Evolutionary conservation across 2,888 invertebrate species (phyloP).

Genomic region (Drosophila testacea): DNA sequence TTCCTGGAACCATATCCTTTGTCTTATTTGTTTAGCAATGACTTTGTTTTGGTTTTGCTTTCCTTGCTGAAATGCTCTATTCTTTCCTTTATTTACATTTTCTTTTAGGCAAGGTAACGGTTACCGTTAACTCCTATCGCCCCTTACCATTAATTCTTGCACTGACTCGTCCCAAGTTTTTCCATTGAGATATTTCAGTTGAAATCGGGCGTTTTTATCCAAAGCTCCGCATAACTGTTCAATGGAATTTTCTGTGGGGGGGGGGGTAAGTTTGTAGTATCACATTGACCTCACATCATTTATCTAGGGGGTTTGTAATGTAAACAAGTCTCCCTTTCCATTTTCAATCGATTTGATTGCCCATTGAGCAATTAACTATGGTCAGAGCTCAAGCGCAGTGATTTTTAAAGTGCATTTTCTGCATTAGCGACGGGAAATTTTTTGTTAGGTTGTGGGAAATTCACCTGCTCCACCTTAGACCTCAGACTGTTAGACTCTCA

Average conservation of each 20-base stretch:
- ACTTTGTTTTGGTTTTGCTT: slow-evolving; percentile 60
- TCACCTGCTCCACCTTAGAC: slow-evolving; percentile 5
- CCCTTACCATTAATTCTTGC: neutral
- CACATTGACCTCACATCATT: slow-evolving; percentile 15
- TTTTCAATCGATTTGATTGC: slow-evolving; percentile 21
- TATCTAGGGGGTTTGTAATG: neutral
- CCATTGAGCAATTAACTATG: slow-evolving; percentile 26
- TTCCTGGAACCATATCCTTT: slow-evolving; percentile 54
- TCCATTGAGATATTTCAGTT: slow-evolving; percentile 45
- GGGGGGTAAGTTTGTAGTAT: slow-evolving; percentile 19
- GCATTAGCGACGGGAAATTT: slow-evolving; percentile 1
- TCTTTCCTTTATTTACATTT: neutral
- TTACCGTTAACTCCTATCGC: neutral
- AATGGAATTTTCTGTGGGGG: slow-evolving; percentile 10
- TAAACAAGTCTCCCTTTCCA: neutral
- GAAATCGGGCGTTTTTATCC: slow-evolving; percentile 14
- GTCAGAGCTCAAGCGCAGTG: slow-evolving; percentile 12
- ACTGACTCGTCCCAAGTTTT: slow-evolving; percentile 9
- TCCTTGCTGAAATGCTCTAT: slow-evolving; percentile 10
- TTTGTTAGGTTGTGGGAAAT: neutral
- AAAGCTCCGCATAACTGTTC: slow-evolving; percentile 44
- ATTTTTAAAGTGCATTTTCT: slow-evolving; percentile 19
- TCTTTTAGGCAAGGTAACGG: neutral
- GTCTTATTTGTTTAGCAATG: slow-evolving; percentile 55
- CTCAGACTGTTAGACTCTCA: neutral